Base-by-base conservation (phyloP, 37 sponge, comb jelly and placozoan species). In the Oscarella lobularis region DNA sequence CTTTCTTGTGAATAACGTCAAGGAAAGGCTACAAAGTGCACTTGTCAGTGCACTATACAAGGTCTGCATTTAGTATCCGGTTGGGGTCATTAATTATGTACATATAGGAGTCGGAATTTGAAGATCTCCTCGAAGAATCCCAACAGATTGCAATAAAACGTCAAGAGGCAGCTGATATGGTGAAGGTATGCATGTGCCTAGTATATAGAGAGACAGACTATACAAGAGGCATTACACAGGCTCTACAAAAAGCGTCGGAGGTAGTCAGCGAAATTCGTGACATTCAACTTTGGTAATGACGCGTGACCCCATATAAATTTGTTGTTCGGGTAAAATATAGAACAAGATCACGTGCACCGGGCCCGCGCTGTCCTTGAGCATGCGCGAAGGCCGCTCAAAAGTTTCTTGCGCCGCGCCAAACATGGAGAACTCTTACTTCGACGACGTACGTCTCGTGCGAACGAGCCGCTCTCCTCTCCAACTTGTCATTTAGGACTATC, bases 1-100 rank as follows among this genome's bases (percentile, higher is more conserved):
- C 71, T 98, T 93, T 72, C 78, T 98, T 38, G 99, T 98, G 74
- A 91, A 88, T 67, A 71, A 79, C 66, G 92, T 98, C 4, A 84
- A 84, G 39, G 93, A 98, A 33, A 70, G 73, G 0, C 73, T 98
- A 2, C 95, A 93, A 73, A 90, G 86, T 66, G 72, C 83, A 78
- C 83, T 98, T 60, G 92, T 98, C 3, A 79, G 83, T 9, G 82
- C 87, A 72, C 86, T 98, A 29, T 98, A 98, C 75, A 83, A 88
- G 72, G 79, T 75, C 55, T 33, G 79, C 55, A 31, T 5, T 37
- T 36, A 33, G 55, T 32, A 32, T 68, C 29, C 33, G 71, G 31
- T 4, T 20, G 14, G 20, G 14, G 60, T 20, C 9, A 20, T 48
- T 48, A 48, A 27, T 48, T 48, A 20, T 27, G 14, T 48, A 9